Percentiles rank a stretch among this genome's conserved stretches.
Evolutionary conservation across 2,888 invertebrate genomes (phyloP).

Genomic region (Harpagoxenus sublaevis): DNA sequence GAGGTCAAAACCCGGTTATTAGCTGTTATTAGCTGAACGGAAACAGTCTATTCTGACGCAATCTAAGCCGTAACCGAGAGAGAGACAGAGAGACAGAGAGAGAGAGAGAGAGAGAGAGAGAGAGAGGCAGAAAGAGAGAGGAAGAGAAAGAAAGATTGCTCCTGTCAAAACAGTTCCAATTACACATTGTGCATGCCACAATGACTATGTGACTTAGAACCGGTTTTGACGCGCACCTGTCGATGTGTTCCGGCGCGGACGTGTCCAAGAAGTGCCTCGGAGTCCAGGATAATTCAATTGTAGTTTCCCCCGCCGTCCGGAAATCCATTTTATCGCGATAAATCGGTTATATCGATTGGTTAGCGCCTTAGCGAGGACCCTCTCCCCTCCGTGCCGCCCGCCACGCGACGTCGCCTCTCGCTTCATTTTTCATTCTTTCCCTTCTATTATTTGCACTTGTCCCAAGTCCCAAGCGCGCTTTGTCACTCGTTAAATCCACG

Average conservation of each 20-base stretch:
- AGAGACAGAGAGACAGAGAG: not conserved
- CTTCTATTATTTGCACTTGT: not conserved
- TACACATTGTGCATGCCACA: conserved; percentile 1
- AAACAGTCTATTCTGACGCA: conserved; percentile 49
- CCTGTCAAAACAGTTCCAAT: conserved; percentile 46
- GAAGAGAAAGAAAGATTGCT: conserved; percentile 11
- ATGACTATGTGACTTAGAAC: conserved; percentile 11
- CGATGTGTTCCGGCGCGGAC: conserved; percentile 7
- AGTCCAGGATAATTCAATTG: conserved; percentile 36
- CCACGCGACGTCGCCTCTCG: not conserved
- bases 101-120: not conserved
- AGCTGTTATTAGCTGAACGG: conserved; percentile 43
- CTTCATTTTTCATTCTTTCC: conserved; percentile 18
- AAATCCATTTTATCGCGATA: conserved; percentile 40
- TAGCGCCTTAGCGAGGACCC: not conserved
- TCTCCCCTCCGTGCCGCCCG: not conserved
- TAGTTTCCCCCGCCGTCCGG: not conserved
- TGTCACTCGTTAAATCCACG: not conserved
- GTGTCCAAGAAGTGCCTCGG: not conserved
- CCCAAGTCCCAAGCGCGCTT: too few relatives aligned
- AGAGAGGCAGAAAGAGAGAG: not conserved
- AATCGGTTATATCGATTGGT: conserved; percentile 34
- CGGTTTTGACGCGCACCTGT: conserved; percentile 27
- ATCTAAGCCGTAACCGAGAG: conserved; percentile 1
- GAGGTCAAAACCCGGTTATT: conserved; percentile 40